phyloP scores from a whole-genome alignment of 2,113 vertebrate genomes.

The Camelus dromedarius region DNA sequence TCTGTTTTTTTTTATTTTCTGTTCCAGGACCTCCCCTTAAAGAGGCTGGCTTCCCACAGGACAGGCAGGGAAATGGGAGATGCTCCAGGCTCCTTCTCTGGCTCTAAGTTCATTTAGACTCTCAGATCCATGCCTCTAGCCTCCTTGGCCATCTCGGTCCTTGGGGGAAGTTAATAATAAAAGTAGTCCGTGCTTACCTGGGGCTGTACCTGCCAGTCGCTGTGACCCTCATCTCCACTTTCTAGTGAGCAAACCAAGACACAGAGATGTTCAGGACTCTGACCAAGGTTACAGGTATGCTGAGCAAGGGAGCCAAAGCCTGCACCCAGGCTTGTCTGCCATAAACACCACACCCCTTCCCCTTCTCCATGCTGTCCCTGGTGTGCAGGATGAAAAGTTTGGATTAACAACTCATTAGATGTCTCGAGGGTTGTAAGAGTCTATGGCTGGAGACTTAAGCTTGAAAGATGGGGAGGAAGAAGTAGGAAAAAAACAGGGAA shows the following conservation, averaged over 20 bases:
- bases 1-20: neutral
- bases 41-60: neutral
- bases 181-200: neutral
- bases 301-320: neutral
- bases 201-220: neutral
- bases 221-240: neutral
- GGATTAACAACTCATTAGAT: neutral
- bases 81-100: neutral
- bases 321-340: too few species aligned
- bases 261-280: neutral
- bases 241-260: neutral
- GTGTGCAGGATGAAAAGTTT: neutral
- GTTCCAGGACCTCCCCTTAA: neutral
- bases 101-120: neutral
- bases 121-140: neutral
- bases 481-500: neutral
- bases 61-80: neutral
- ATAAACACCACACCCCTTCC: fast-evolving
- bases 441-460: neutral
- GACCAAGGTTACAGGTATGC: too few species aligned
- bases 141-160: neutral
- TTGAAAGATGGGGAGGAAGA: neutral
- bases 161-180: neutral
- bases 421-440: neutral
- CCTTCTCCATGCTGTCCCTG: neutral